Evolutionary conservation across 2,797 vertebrate species (phyloP).

Genomic region (Mus caroli): DNA sequence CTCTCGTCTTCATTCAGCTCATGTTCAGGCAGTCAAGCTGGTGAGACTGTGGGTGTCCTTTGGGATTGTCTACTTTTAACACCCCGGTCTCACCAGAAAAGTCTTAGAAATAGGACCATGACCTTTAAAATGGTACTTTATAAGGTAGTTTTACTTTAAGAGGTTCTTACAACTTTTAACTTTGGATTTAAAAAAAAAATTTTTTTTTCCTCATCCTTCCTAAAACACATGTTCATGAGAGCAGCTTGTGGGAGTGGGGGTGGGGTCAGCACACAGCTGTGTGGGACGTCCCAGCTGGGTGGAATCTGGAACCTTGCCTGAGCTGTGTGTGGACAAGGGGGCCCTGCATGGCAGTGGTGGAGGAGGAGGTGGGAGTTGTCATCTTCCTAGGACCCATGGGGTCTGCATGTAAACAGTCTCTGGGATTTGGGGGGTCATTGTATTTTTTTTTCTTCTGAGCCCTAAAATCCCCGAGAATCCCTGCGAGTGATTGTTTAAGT

Average conservation of each 20-base stretch:
- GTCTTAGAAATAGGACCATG: neutral
- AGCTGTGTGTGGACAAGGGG: neutral
- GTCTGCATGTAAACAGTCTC: conserved; percentile 72
- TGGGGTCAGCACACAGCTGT: neutral
- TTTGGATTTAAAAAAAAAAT: neutral
- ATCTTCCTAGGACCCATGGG: conserved; percentile 74
- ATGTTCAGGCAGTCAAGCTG: neutral
- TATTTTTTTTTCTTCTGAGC: neutral
- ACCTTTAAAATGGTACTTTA: conserved; percentile 17
- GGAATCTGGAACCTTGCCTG: neutral
- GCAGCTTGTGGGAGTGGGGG: neutral
- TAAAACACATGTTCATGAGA: neutral
- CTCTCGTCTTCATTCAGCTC: neutral
- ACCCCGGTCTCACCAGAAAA: neutral
- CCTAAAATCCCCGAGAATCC: conserved; percentile 27
- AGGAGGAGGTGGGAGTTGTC: conserved; percentile 67
- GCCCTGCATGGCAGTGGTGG: conserved; percentile 60
- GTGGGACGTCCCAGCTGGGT: conserved; percentile 36
- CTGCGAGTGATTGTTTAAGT: conserved; percentile 63
- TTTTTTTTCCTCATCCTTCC: conserved; percentile 31
- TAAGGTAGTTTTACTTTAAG: conserved; percentile 6
- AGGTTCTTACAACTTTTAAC: conserved; percentile 24
- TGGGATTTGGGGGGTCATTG: conserved; percentile 56
- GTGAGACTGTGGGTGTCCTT: neutral
- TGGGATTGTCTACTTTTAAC: neutral